phyloP scores from a whole-genome alignment of 53 echinoderm and acorn worm genomes.

The Mesocentrotus franciscanus region DNA sequence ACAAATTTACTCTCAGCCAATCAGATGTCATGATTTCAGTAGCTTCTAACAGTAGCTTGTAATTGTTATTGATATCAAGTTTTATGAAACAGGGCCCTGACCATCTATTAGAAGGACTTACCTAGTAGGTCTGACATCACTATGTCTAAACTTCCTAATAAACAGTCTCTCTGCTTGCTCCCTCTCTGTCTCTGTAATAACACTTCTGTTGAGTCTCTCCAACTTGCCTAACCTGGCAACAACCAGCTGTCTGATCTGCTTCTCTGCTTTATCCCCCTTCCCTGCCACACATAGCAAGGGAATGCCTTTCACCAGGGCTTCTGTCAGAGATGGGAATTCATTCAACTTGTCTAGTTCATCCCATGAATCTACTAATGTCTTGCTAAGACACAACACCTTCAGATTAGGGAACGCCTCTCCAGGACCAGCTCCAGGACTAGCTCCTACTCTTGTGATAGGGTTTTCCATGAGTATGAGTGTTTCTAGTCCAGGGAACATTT shows the following conservation, averaged over 20 bases:
- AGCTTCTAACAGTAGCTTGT: too few relatives aligned
- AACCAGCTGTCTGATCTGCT: constrained; percentile 64
- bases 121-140: constrained; percentile 81
- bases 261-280: constrained; percentile 6
- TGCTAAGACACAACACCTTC: constrained; percentile 72
- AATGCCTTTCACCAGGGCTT: constrained; percentile 76
- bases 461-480: constrained; percentile 79
- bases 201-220: constrained; percentile 79
- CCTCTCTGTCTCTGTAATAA: constrained; percentile 75
- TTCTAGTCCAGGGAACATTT: constrained; percentile 79
- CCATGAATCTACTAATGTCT: constrained; percentile 80
- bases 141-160: constrained; percentile 74
- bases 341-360: constrained; percentile 86
- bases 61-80: too few relatives aligned
- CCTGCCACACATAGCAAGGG: constrained; percentile 69
- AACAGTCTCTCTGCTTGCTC: constrained; percentile 88
- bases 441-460: constrained; percentile 69
- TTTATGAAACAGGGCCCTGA: too few relatives aligned
- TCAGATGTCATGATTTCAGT: too few relatives aligned
- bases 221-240: constrained; percentile 84
- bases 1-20: too few relatives aligned
- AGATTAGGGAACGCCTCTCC: constrained; percentile 73
- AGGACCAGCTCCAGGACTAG: constrained; percentile 64
- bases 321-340: constrained; percentile 75
- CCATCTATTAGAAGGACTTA: constrained; percentile 2